phyloP scores from a whole-genome alignment of 2,797 vertebrate genomes.

The Enteromius radiatus region DNA sequence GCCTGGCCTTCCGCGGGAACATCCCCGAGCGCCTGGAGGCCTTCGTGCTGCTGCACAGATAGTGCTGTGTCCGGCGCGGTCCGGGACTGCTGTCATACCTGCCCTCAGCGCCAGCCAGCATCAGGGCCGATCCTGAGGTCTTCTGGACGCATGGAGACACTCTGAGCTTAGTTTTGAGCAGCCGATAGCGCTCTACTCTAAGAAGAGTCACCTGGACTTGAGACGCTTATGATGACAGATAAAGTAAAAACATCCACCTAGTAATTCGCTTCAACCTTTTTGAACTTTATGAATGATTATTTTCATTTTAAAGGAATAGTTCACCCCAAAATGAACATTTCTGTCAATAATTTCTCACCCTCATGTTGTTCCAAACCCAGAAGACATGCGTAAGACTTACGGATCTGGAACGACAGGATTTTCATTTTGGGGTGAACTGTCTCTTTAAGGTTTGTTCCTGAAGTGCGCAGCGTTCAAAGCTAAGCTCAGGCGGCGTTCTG shows the following conservation, averaged over 20 bases:
- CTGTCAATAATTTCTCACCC: too few relatives aligned
- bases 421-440: too few relatives aligned
- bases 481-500: background rate
- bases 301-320: background rate
- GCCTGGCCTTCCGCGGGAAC: slow-evolving; percentile 87
- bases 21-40: slow-evolving; percentile 97
- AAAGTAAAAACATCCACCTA: background rate
- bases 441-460: background rate
- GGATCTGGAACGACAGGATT: too few relatives aligned
- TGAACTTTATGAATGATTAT: background rate
- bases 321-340: too few relatives aligned
- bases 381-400: too few relatives aligned
- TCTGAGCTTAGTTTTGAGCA: background rate
- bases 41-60: slow-evolving; percentile 97
- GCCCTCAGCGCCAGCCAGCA: slow-evolving; percentile 80
- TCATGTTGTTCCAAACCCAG: too few relatives aligned
- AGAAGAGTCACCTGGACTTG: background rate
- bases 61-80: slow-evolving; percentile 67
- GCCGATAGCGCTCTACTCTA: background rate
- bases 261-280: background rate
- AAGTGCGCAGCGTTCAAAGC: background rate
- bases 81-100: slow-evolving; percentile 56
- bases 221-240: too few relatives aligned
- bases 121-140: slow-evolving; percentile 41
- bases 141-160: background rate